Percentiles rank a stretch among this genome's conserved stretches.
phyloP scores from a whole-genome alignment of 1,140 invertebrate genomes.

The Apolygus lucorum region DNA sequence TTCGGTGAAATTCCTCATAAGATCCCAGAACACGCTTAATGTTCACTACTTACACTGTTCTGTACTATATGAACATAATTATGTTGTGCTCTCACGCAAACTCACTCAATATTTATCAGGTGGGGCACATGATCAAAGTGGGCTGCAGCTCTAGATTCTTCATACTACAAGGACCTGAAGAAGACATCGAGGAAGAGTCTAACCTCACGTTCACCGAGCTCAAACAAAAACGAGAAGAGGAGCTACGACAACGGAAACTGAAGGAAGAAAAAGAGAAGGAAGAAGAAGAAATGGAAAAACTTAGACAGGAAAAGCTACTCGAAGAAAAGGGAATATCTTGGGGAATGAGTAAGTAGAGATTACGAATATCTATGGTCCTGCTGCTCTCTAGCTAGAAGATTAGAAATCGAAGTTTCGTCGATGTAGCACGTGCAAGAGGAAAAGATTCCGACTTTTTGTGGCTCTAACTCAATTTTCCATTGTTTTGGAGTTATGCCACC shows the following conservation, averaged over 20 bases:
- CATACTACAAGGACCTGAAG: slow-evolving; percentile 73
- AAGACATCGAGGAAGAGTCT: slow-evolving; percentile 80
- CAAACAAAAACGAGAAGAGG: slow-evolving; percentile 50
- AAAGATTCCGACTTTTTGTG: no score
- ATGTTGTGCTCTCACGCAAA: no score
- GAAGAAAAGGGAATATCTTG: slow-evolving; percentile 73
- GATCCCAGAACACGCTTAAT: no score
- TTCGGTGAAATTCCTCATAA: no score
- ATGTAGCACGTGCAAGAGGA: no score
- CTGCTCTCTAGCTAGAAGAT: no score
- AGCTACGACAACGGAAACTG: slow-evolving; percentile 47
- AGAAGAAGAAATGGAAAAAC: slow-evolving; percentile 43
- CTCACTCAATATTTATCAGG: slow-evolving; percentile 45
- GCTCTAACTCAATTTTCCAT: no score
- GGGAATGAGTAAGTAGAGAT: slow-evolving; percentile 67
- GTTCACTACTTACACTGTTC: no score
- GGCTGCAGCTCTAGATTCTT: slow-evolving; percentile 79
- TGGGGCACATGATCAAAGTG: slow-evolving; percentile 87
- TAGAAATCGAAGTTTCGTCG: no score
- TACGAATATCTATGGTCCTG: no score
- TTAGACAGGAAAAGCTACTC: slow-evolving; percentile 36
- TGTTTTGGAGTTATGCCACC: no score
- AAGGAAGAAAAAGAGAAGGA: slow-evolving; percentile 43
- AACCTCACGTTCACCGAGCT: slow-evolving; percentile 71
- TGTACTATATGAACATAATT: no score